phyloP scores from a whole-genome alignment of 2,797 vertebrate species.

The Spondyliosoma cantharus region DNA sequence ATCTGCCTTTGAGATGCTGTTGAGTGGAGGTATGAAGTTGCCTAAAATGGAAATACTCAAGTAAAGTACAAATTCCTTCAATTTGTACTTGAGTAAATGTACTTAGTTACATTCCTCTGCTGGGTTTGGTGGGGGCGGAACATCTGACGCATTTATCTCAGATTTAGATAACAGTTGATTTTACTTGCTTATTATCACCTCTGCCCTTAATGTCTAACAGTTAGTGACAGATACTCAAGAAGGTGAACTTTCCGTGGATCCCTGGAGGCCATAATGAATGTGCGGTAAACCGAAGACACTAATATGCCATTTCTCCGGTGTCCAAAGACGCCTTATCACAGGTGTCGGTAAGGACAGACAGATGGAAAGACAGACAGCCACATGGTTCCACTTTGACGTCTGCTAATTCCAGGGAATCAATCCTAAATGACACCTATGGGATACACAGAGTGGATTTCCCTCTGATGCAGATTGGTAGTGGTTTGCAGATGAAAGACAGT shows the following conservation, averaged over 20 bases:
- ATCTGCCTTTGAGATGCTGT: no score
- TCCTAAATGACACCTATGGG: constrained; percentile 84
- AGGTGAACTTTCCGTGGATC: constrained; percentile 35
- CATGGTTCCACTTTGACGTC: constrained; percentile 83
- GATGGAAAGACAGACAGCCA: constrained; percentile 74
- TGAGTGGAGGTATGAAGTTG: no score
- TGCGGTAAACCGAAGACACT: constrained; percentile 33
- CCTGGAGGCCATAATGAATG: constrained; percentile 34
- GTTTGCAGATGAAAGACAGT: constrained; percentile 84
- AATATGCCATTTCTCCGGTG: constrained; percentile 26
- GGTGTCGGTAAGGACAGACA: constrained; percentile 73
- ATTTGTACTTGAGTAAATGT: no score
- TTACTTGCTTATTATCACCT: constrained; percentile 29
- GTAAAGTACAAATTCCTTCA: no score
- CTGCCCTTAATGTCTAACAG: constrained; percentile 48
- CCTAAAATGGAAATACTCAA: no score
- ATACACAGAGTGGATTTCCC: constrained; percentile 79
- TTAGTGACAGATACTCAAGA: constrained; percentile 37
- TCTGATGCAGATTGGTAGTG: constrained; percentile 83
- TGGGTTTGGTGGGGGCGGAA: no score
- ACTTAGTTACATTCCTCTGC: no score
- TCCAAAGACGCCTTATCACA: constrained; percentile 68
- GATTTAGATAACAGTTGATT: constrained; percentile 33
- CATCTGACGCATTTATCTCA: constrained; percentile 35
- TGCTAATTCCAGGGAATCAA: constrained; percentile 83